These are phyloP conservation scores for Procambarus clarkii DNA, from an alignment of 1,140 invertebrate species.

Conservation along the genomic window DNA sequence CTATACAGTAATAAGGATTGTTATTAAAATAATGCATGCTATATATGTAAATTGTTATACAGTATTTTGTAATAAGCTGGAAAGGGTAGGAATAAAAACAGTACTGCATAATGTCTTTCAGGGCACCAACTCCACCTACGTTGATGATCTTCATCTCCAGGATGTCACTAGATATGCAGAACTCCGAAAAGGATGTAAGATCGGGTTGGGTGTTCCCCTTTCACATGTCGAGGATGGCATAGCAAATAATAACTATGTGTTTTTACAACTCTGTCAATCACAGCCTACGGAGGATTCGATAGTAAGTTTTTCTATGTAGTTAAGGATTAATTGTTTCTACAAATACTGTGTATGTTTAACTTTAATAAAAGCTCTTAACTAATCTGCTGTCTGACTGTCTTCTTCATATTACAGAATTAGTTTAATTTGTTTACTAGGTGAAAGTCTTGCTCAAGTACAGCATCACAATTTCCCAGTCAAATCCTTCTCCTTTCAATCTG, in stretches of 20 bases:
- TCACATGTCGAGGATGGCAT: neutral
- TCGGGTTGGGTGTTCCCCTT: conserved; percentile 35
- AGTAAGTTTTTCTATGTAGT: neutral
- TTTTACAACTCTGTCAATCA: conserved; percentile 2
- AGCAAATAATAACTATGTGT: conserved; percentile 15
- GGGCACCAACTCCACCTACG: conserved; percentile 21
- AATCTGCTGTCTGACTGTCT: neutral
- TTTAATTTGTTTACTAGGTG: neutral
- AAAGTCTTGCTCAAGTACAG: neutral
- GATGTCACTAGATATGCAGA: neutral
- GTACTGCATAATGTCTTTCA: neutral
- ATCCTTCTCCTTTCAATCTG: too few species aligned
- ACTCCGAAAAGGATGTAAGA: conserved; percentile 4
- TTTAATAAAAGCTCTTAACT: neutral
- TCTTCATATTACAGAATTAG: neutral
- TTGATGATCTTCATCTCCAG: neutral
- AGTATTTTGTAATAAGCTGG: neutral
- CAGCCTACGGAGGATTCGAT: neutral
- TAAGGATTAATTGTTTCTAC: neutral
- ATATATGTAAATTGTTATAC: too few species aligned
- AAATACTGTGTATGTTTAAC: neutral
- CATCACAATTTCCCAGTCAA: too few species aligned
- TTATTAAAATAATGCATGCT: neutral
- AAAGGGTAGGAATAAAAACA: neutral
- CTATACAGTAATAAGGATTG: neutral